Percentiles rank a stretch among this genome's conserved stretches.
These are phyloP conservation scores for Oncopodura yosiiana DNA, from an alignment of 1,140 invertebrate species.

Conservation along the genomic window DNA sequence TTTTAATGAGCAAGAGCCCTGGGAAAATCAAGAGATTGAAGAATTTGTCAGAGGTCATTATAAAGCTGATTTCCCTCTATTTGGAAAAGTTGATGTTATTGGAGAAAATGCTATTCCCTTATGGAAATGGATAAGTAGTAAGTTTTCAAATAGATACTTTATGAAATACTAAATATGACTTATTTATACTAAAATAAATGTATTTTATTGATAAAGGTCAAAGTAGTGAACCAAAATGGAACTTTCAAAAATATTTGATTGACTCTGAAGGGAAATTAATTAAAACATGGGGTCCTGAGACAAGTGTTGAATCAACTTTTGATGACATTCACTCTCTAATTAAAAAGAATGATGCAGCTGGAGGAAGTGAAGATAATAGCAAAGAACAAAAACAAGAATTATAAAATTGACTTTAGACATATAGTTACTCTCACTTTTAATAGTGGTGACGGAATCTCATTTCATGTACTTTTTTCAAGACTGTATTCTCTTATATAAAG, in stretches of 20 bases:
- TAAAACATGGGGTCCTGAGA: slow-evolving; percentile 42
- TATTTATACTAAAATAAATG: background rate
- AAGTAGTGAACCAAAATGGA: slow-evolving; percentile 42
- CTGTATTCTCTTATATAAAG: too few relatives aligned
- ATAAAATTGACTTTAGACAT: too few relatives aligned
- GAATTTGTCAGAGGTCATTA: slow-evolving; percentile 41
- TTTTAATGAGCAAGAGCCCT: slow-evolving; percentile 48
- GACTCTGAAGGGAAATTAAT: slow-evolving; percentile 42
- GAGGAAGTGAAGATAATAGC: background rate
- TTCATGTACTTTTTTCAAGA: too few relatives aligned
- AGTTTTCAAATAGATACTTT: background rate
- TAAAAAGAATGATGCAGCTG: slow-evolving; percentile 1
- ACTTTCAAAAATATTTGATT: slow-evolving; percentile 50
- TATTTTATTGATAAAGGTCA: too few relatives aligned
- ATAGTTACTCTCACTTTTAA: too few relatives aligned
- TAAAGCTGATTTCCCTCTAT: slow-evolving; percentile 43
- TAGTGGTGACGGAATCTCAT: too few relatives aligned
- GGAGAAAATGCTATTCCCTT: slow-evolving; percentile 48
- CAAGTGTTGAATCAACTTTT: slow-evolving; percentile 42
- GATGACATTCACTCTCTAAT: slow-evolving; percentile 35
- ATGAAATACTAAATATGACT: background rate
- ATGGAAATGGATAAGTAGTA: slow-evolving; percentile 45
- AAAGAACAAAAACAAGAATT: background rate
- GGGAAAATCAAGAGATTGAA: slow-evolving; percentile 40
- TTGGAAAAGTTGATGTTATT: slow-evolving; percentile 50